Conservation (phyloP, 2,797 vertebrate species). For the Adrianichthys oophorus region DNA sequence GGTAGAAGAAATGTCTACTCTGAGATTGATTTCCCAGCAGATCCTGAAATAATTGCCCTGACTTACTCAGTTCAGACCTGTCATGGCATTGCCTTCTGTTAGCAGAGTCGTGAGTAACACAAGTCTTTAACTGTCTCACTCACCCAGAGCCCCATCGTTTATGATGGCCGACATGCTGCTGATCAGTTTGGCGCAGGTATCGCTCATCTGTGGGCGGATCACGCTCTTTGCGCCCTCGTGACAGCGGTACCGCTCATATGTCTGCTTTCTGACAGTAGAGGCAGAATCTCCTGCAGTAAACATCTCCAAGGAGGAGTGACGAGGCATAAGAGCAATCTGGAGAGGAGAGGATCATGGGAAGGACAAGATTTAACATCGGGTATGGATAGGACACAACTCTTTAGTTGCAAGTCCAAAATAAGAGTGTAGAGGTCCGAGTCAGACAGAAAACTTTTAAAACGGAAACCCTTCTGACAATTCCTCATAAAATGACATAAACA, state of each 20-base stretch:
- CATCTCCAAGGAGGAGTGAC: constrained; percentile 89
- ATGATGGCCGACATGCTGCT: constrained; percentile 90
- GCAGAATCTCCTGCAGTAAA: constrained; percentile 85
- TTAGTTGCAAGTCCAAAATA: too few species aligned
- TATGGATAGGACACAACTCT: not conserved
- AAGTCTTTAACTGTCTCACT: constrained; percentile 50
- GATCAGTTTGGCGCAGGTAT: constrained; percentile 86
- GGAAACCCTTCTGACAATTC: too few species aligned
- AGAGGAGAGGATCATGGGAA: not conserved
- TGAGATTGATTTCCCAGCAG: constrained; percentile 1
- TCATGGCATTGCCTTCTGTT: too few species aligned
- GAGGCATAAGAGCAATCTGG: constrained; percentile 89
- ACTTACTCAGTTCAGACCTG: too few species aligned
- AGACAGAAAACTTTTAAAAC: too few species aligned
- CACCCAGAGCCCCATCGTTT: constrained; percentile 86
- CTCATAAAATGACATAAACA: too few species aligned
- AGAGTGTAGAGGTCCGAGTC: too few species aligned
- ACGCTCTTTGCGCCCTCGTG: constrained; percentile 81
- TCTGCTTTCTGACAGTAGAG: constrained; percentile 81
- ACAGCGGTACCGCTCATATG: constrained; percentile 90
- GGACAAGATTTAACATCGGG: not conserved
- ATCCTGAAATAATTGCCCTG: not conserved
- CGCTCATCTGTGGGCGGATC: constrained; percentile 73
- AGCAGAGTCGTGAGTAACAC: too few species aligned
- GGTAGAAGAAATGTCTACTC: not conserved